Conservation (phyloP, 2,797 vertebrate genomes). For the Neosilurus hyrtlii region DNA sequence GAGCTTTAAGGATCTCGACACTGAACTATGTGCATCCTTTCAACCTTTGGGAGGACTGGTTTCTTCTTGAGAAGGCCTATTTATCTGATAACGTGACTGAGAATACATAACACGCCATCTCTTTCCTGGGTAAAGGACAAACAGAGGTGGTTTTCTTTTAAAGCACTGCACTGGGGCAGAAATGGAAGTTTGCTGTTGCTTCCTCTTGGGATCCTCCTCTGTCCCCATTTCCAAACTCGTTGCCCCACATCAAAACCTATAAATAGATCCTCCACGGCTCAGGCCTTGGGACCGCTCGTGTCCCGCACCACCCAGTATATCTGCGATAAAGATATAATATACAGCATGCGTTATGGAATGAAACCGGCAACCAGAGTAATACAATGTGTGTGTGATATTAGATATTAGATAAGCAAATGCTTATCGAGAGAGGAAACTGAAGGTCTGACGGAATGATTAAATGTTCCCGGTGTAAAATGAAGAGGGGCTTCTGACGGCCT, state of each 20-base stretch:
- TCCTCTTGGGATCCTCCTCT: constrained; percentile 49
- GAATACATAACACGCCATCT: constrained; percentile 50
- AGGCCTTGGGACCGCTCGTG: constrained; percentile 52
- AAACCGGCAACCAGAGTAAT: background rate
- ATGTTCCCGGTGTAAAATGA: background rate
- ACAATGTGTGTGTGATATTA: background rate
- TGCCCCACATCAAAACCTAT: constrained; percentile 42
- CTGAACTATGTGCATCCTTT: background rate
- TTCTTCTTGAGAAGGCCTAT: constrained; percentile 9
- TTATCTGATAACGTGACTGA: constrained; percentile 60
- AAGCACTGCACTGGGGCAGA: constrained; percentile 42
- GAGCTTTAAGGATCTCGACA: background rate
- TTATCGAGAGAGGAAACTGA: background rate
- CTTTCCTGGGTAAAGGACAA: constrained; percentile 49
- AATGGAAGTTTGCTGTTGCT: constrained; percentile 59
- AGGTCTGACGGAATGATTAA: background rate
- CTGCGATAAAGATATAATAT: background rate
- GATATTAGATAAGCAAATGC: background rate
- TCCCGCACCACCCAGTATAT: background rate
- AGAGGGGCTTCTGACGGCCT: background rate
- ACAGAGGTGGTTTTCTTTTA: constrained; percentile 42
- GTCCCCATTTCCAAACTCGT: constrained; percentile 50
- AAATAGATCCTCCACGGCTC: constrained; percentile 55
- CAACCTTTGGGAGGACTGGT: constrained; percentile 43
- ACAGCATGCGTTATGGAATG: constrained; percentile 1